phyloP scores from a whole-genome alignment of 2,797 vertebrate species.

The Hyperoplus lanceolatus region DNA sequence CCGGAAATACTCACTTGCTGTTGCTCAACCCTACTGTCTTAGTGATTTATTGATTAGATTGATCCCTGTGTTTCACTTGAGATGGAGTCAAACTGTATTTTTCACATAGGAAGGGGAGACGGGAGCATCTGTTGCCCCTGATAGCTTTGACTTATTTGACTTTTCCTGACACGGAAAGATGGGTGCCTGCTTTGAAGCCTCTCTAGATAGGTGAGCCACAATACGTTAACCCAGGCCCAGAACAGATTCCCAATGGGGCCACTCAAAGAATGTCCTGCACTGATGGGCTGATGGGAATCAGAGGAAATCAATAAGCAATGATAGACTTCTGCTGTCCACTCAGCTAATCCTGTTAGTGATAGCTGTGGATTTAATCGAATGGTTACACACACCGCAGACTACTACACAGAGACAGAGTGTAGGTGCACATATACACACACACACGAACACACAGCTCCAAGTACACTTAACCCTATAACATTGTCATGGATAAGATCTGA shows the following conservation, averaged over 20 bases:
- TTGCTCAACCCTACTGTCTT: constrained; percentile 55
- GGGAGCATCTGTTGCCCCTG: constrained; percentile 83
- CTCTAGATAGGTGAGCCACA: constrained; percentile 65
- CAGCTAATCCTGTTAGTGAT: constrained; percentile 85
- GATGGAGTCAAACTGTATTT: constrained; percentile 68
- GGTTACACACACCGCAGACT: constrained; percentile 72
- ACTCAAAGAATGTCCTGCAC: constrained; percentile 77
- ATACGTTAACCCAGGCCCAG: constrained; percentile 57
- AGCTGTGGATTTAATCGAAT: constrained; percentile 85
- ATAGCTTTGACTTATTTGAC: constrained; percentile 85
- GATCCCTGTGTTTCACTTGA: constrained; percentile 68
- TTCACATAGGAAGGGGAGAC: constrained; percentile 42
- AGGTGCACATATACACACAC: constrained; percentile 20
- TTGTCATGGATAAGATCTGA: constrained; percentile 79
- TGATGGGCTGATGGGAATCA: constrained; percentile 84
- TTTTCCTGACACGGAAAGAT: constrained; percentile 81
- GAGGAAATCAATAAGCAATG: constrained; percentile 87
- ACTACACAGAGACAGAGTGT: constrained; percentile 45
- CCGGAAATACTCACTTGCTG: constrained; percentile 43
- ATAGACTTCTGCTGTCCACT: constrained; percentile 87
- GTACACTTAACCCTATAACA: constrained; percentile 79
- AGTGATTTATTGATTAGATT: constrained; percentile 80
- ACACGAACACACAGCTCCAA: constrained; percentile 43
- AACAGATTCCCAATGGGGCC: constrained; percentile 74
- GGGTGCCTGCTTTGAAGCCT: constrained; percentile 67